Evolutionary conservation across 2,888 invertebrate species (phyloP), one percentile per base, ranked within the genome.

Genomic region (Epistrophe grossulariae): DNA sequence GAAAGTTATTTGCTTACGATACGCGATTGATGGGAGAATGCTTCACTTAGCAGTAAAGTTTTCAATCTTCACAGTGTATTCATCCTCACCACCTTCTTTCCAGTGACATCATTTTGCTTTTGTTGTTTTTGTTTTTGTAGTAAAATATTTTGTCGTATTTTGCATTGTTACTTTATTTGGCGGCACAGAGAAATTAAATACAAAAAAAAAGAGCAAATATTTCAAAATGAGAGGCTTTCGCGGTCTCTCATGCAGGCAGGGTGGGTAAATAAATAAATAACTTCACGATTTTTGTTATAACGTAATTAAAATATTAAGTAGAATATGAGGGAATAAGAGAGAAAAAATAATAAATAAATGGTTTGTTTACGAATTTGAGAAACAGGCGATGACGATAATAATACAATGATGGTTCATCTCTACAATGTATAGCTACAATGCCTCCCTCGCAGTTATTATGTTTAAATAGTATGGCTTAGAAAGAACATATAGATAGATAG

Each of bases 101-200:
- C 87, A 87, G 83, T 87, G 87, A 87, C 87, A 87, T 87, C 87
- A 87, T 87, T 87, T 83, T 79, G 19, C 19, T 35, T 10, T 72
- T 48, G 24, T 70, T 72, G n/a, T 66, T 82, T 55, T 70, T 72
- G n/a, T 66, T 82, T 55, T 62, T 70, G 43, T 74, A 19, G 76
- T 55, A 8, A 59, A 68, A 50, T 76, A 55, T 57, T 79, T 74
- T 79, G 62, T 79, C 79, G 74, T 79, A 84, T 82, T 82, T 82
- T 70, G 74, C 85, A 74, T 62, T 76, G 72, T 62, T 81, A 68
- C 73, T 68, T 24, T 62, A 64, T 57, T 85, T 73, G 59, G 73
- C 70, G 62, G 50, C 62, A 59, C 59, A 19, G 40, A 43, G 48
- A 68, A 68, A 45, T 50, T 68, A 17, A n/a, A 13, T 3, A 24